Evolutionary conservation across 2,797 vertebrate genomes (phyloP), one percentile per base, ranked within the genome.

Genomic region (Parambassis ranga): DNA sequence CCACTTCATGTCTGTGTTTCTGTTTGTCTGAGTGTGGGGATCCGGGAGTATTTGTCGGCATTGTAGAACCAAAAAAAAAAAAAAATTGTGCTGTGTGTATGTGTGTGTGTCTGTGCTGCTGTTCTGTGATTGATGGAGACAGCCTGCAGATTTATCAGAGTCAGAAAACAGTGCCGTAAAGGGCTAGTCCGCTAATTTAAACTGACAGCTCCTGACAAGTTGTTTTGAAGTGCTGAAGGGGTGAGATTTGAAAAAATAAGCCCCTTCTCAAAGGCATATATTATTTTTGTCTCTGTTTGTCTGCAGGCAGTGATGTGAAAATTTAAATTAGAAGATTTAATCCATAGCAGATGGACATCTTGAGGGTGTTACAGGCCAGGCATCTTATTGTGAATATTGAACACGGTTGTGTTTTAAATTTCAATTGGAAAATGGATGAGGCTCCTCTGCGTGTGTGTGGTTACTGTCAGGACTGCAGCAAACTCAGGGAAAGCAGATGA

Each of bases 121-220:
- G 37, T 9, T 71, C 41, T 53, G 31, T 82, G 85, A 86, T 81
- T 74, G 86, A 84, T 84, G 51, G 46, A 71, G 79, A 78, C 73
- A 83, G 80, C 66, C 82, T 67, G 71, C 75, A 87, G 79, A 87
- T 88, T 87, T 80, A 74, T 75, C 81, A 66, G 68, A 78, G 64
- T 84, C 73, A 81, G 65, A 81, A 75, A 67, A 78, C 70, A 69
- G 44, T 64, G 38, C 23, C 9, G 11, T 70, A 80, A 84, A 80
- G 70, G 68, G 71, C 39, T 50, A 56, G 59, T 78, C 57, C 7
- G 3, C 65, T 89, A 86, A 89, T 88, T 84, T 76, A 79, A 85
- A 86, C 57, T 79, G 87, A 88, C 87, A 87, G 83, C 83, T 58
- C 57, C 75, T 87, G 83, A 86, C 81, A 86, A 77, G 79, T 79